Percentiles rank a stretch among this genome's conserved stretches.
Evolutionary conservation across 2,797 vertebrate species (phyloP).

Genomic region (Hippocampus kuda): DNA sequence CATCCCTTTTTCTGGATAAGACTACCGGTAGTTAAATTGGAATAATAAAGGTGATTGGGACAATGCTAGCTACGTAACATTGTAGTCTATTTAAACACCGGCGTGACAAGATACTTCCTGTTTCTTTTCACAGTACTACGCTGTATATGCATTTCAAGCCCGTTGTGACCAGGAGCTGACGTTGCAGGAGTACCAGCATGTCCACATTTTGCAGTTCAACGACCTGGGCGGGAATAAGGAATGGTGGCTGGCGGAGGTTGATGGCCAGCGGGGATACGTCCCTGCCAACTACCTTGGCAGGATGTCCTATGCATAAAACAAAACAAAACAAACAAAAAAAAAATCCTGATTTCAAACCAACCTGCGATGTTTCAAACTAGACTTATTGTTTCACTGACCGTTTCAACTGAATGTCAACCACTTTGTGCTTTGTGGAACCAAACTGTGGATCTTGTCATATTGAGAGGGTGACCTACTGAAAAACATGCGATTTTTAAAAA

Average conservation of each 20-base stretch:
- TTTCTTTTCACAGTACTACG: conserved; percentile 79
- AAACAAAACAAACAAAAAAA: background rate
- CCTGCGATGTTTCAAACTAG: conserved; percentile 10
- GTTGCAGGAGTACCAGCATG: conserved; percentile 84
- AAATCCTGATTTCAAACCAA: background rate
- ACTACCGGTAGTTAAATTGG: too few relatives aligned
- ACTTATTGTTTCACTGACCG: background rate
- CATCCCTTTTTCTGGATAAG: too few relatives aligned
- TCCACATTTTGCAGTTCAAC: conserved; percentile 81
- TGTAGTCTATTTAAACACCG: background rate
- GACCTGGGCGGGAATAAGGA: conserved; percentile 93
- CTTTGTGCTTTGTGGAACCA: conserved; percentile 27
- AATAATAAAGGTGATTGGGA: background rate
- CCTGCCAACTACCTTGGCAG: conserved; percentile 93
- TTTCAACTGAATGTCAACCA: conserved; percentile 8
- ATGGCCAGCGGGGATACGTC: conserved; percentile 88
- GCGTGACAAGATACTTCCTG: background rate
- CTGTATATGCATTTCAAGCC: conserved; percentile 89
- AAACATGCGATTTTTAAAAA: background rate
- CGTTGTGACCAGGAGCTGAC: conserved; percentile 89
- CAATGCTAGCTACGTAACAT: background rate
- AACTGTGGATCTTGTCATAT: conserved; percentile 19
- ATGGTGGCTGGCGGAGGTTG: conserved; percentile 93
- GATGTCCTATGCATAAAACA: conserved; percentile 87
- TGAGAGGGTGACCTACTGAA: conserved; percentile 2